Evolutionary conservation across 2,888 invertebrate genomes (phyloP), one percentile per base, ranked within the genome.

Genomic region (Patella pellucida): DNA sequence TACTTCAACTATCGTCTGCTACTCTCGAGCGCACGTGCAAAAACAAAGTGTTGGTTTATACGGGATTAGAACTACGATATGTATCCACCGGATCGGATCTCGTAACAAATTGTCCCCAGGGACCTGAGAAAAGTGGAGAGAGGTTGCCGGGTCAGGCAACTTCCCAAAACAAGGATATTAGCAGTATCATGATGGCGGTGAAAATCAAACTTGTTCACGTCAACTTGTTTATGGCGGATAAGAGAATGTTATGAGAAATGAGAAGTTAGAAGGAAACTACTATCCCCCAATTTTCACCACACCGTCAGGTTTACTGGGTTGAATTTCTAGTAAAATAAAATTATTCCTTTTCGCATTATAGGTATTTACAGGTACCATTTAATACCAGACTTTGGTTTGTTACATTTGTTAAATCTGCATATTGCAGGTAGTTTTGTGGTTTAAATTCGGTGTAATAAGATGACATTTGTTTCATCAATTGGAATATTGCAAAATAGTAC

Each of bases 101-200:
- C 23, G 62, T 62, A 62, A 23, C 62, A 62, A 62, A 62, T 11
- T 62, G 62, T 62, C 62, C 62, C 23, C 62, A 23, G 62, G 23
- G 62, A 62, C 62, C 62, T 23, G 16, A 23, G 62, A 62, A 62
- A 62, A 23, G 23, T 62, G 23, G 19, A 62, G 62, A 23, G 23
- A 62, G 62, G 62, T 62, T 62, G 62, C 14, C 19, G 62, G 62
- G 62, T 62, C 62, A 23, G 12, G 2, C 11, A 19, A 9, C 23
- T 62, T 62, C 62, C 15, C 62, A 62, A 62, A 62, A 62, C 62
- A 62, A 62, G 62, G 23, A 62, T 23, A 23, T 19, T 62, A 62
- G 19, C 19, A 62, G 62, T 62, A 23, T 62, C 62, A 41, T 9
- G 41, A 41, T 41, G 41, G 9, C 41, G 9, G 41, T 41, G 41